These are phyloP conservation scores for Poeciliopsis prolifica DNA, from an alignment of 2,113 vertebrate species.

Conservation along the genomic window DNA sequence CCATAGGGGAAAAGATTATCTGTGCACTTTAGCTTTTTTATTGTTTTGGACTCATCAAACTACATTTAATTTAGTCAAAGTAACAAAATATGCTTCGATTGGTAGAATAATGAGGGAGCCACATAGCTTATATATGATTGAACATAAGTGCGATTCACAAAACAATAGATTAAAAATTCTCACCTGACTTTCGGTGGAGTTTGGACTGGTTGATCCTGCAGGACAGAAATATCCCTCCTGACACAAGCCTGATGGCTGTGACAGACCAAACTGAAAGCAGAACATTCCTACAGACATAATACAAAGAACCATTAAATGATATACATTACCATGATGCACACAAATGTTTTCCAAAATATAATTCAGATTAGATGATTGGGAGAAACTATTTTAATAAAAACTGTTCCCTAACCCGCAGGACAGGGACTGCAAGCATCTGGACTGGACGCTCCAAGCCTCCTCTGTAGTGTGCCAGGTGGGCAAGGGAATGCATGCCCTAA, in stretches of 20 bases:
- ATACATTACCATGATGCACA: background rate
- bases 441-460: conserved; percentile 71
- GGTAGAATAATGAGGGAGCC: background rate
- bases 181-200: conserved; percentile 82
- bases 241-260: conserved; percentile 85
- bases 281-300: conserved; percentile 83
- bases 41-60: background rate
- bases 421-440: conserved; percentile 83
- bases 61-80: background rate
- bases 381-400: background rate
- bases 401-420: conserved; percentile 81
- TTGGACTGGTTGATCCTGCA: conserved; percentile 82
- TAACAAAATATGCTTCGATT: background rate
- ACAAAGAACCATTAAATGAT: background rate
- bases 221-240: conserved; percentile 85
- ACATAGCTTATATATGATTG: background rate
- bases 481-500: conserved; percentile 81
- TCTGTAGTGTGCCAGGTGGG: conserved; percentile 84
- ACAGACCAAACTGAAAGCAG: conserved; percentile 82
- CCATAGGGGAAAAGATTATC: background rate
- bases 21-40: background rate
- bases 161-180: background rate
- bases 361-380: background rate
- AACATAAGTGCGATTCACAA: background rate
- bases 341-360: background rate